Evolutionary conservation across 2,888 invertebrate species (phyloP).

Genomic region (Drosophila paramelanica): DNA sequence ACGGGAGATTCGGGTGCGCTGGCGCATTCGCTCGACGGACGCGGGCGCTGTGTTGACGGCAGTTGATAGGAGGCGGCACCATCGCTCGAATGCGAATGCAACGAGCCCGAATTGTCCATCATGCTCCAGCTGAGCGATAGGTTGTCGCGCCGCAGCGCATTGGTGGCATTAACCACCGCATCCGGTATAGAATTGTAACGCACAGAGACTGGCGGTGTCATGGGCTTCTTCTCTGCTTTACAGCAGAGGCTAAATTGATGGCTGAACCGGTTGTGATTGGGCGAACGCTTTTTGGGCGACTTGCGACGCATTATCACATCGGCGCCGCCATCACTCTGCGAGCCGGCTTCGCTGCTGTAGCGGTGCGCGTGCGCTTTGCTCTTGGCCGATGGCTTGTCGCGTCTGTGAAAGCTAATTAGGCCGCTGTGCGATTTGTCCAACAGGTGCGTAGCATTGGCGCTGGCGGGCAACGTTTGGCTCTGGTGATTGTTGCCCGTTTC

Average conservation of each 20-base stretch:
- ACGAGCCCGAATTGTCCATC: conserved; percentile 75
- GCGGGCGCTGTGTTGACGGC: conserved; percentile 53
- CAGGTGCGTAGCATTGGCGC: conserved; percentile 26
- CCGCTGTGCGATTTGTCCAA: conserved; percentile 79
- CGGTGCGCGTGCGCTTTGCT: conserved; percentile 74
- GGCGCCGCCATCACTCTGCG: conserved; percentile 79
- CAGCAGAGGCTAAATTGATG: conserved; percentile 85
- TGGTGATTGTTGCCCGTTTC: conserved; percentile 55
- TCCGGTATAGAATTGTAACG: conserved; percentile 84
- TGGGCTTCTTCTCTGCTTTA: conserved; percentile 82
- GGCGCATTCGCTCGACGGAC: conserved; percentile 80
- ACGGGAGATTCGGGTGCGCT: conserved; percentile 84
- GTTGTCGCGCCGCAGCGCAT: conserved; percentile 73
- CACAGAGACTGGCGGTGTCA: conserved; percentile 84
- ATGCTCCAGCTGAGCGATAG: conserved; percentile 78
- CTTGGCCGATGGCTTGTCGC: conserved; percentile 73
- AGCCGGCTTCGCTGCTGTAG: conserved; percentile 77
- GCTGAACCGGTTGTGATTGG: conserved; percentile 84
- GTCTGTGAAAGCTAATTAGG: conserved; percentile 79
- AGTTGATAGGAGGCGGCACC: conserved; percentile 57
- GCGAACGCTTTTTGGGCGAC: conserved; percentile 79
- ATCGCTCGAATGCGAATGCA: conserved; percentile 76
- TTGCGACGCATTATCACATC: conserved; percentile 77
- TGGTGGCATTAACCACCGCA: conserved; percentile 47
- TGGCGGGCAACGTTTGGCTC: conserved; percentile 74